These are phyloP conservation scores for Amblyraja radiata DNA, from an alignment of 2,797 vertebrate genomes.

Conservation along the genomic window DNA sequence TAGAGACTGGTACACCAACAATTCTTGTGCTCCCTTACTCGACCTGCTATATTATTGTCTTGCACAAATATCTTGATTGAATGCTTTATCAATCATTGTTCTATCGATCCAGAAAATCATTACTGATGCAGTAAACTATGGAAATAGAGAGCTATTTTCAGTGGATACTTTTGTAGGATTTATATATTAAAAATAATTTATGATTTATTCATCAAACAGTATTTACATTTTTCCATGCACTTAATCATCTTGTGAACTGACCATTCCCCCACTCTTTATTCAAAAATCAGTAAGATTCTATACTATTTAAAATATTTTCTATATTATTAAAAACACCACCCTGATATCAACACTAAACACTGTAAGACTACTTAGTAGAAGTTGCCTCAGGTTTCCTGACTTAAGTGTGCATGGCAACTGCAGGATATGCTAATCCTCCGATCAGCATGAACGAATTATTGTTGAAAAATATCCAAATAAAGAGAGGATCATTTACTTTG, in stretches of 20 bases:
- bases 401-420: neutral
- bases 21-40: too few relatives aligned
- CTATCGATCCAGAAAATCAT: neutral
- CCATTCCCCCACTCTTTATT: neutral
- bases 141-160: neutral
- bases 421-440: neutral
- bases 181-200: neutral
- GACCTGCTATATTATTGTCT: neutral
- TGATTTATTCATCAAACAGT: neutral
- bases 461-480: neutral
- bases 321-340: neutral
- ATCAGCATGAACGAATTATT: neutral
- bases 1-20: too few relatives aligned
- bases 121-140: neutral
- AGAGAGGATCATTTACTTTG: neutral
- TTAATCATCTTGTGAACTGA: neutral
- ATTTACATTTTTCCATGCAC: neutral
- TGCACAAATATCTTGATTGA: neutral
- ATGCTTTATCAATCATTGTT: neutral
- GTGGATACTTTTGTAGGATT: neutral
- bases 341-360: neutral
- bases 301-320: neutral
- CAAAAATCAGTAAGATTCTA: neutral
- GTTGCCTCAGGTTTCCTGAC: neutral
- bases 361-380: neutral